A percentile compares a stretch with the other conserved stretches of the same genome.
phyloP scores from a whole-genome alignment of 2,113 vertebrate genomes.

The Melospiza georgiana region DNA sequence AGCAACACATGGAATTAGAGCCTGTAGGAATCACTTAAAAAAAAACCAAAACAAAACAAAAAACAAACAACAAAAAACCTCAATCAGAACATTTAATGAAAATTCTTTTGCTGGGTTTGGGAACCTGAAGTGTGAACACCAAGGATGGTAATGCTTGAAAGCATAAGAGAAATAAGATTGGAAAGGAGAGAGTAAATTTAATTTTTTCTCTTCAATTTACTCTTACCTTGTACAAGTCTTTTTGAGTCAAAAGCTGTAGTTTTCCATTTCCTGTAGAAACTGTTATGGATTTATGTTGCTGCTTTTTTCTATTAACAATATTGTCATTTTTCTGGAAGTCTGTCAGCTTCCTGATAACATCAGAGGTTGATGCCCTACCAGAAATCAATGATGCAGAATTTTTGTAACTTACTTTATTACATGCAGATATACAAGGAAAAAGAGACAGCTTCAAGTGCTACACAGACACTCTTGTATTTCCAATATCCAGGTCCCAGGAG shows the following conservation, averaged over 20 bases:
- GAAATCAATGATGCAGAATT: slow-evolving; percentile 12
- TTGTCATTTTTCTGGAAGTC: neutral
- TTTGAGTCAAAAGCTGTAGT: neutral
- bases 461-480: neutral
- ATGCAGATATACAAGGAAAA: neutral
- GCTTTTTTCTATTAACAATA: neutral
- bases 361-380: neutral
- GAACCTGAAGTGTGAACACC: neutral
- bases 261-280: neutral
- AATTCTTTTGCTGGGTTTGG: neutral
- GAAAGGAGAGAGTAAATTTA: neutral
- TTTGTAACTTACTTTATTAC: neutral
- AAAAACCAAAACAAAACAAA: neutral
- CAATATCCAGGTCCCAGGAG: neutral
- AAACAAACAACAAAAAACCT: neutral
- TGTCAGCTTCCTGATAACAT: neutral
- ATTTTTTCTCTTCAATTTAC: neutral
- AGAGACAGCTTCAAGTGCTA: neutral
- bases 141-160: neutral
- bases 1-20: neutral
- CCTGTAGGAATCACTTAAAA: neutral
- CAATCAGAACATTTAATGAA: neutral
- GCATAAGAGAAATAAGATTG: neutral
- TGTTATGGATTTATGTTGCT: neutral
- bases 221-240: neutral